Evolutionary conservation across 2,888 invertebrate species (phyloP).

Genomic region (Nudaria mundana): DNA sequence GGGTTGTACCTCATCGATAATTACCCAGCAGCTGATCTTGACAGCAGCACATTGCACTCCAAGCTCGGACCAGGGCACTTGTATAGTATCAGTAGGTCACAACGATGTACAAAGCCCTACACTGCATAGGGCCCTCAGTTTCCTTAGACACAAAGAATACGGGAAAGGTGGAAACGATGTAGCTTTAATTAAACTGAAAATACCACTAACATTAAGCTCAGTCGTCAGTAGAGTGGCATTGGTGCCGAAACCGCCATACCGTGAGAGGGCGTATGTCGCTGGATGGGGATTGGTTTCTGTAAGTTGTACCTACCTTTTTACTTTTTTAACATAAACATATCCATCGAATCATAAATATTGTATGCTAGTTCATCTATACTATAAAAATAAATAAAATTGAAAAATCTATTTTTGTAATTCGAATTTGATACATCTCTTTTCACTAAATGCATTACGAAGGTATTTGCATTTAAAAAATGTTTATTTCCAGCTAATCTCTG

Average conservation of each 20-base stretch:
- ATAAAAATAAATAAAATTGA: no score
- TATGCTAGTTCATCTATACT: no score
- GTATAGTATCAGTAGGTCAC: slow-evolving; percentile 19
- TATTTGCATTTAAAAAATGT: no score
- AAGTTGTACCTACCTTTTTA: no score
- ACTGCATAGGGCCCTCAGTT: background rate
- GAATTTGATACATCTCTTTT: no score
- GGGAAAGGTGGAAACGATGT: slow-evolving; percentile 12
- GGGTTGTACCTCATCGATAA: slow-evolving; percentile 42
- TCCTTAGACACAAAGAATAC: slow-evolving; percentile 17
- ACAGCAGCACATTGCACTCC: no score
- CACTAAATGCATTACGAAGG: no score
- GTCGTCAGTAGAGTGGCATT: slow-evolving; percentile 26
- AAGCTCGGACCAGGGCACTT: slow-evolving; percentile 35
- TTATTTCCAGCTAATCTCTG: no score
- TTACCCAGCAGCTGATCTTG: slow-evolving; percentile 37
- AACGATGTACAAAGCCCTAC: slow-evolving; percentile 5
- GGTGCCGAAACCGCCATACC: slow-evolving; percentile 19
- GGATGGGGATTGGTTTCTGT: slow-evolving; percentile 38
- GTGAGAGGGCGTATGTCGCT: slow-evolving; percentile 19
- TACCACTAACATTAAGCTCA: slow-evolving; percentile 8
- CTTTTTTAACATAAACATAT: no score
- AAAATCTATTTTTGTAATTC: no score
- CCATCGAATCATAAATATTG: no score
- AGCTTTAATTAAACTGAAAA: slow-evolving; percentile 18